Conservation (phyloP, 2,113 vertebrate genomes). For the Lipophrys pholis region DNA sequence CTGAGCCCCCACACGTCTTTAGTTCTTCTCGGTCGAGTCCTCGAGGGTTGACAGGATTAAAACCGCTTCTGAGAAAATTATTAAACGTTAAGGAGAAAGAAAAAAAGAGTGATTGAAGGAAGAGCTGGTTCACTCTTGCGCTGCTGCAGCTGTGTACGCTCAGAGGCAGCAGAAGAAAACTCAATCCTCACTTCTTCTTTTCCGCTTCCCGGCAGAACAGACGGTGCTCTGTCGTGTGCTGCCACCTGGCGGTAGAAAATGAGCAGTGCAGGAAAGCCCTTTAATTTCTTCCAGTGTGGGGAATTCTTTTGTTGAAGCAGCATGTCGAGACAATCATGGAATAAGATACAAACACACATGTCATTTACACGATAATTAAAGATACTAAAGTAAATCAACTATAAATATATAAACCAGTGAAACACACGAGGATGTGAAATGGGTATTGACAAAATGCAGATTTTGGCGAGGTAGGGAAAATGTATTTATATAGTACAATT, state of each 20-base stretch:
- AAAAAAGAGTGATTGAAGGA: not conserved
- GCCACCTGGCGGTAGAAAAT: constrained; percentile 42
- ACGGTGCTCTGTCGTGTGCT: not conserved
- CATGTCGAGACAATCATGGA: no score
- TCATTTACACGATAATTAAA: no score
- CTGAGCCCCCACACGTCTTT: constrained; percentile 22
- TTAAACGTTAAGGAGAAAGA: not conserved
- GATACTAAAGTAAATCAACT: no score
- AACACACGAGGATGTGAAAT: no score
- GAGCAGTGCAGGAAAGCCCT: not conserved
- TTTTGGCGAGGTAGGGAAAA: no score
- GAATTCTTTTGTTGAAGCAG: no score
- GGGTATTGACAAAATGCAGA: no score
- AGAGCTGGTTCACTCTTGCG: not conserved
- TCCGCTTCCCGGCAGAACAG: not conserved
- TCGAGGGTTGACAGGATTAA: not conserved
- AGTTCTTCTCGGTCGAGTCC: constrained; percentile 10
- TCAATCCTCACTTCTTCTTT: constrained; percentile 60
- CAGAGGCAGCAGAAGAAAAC: constrained; percentile 60
- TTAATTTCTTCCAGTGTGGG: no score
- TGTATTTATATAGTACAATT: no score
- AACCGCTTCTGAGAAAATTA: not conserved
- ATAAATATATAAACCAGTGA: no score
- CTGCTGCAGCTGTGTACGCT: constrained; percentile 42
- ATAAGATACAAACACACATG: no score